Percentiles rank a stretch among this genome's conserved stretches.
Evolutionary conservation across 2,888 invertebrate genomes (phyloP).

Genomic region (Drosophila meridiana): DNA sequence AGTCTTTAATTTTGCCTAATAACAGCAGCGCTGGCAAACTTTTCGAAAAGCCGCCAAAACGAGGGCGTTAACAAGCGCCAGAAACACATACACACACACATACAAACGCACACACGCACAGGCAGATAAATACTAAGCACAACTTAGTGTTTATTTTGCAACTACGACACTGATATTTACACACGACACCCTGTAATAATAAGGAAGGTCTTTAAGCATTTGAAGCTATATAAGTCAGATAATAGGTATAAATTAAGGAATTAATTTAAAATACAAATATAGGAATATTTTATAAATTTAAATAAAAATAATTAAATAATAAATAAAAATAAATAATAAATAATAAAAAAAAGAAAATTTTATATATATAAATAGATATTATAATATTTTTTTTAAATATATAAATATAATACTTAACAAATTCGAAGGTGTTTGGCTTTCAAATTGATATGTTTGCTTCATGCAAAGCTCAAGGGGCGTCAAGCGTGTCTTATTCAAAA

Average conservation of each 20-base stretch:
- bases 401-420: background rate
- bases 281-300: background rate
- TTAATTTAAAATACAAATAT: background rate
- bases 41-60: slow-evolving; percentile 76
- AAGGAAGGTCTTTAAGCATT: background rate
- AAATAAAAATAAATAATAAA: no score
- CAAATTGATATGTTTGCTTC: background rate
- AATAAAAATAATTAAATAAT: no score
- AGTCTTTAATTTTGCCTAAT: slow-evolving; percentile 78
- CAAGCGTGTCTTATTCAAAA: background rate
- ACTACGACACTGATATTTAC: slow-evolving; percentile 55
- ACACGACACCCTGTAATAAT: slow-evolving; percentile 43
- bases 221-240: background rate
- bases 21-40: slow-evolving; percentile 68
- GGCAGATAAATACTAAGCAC: slow-evolving; percentile 30
- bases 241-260: background rate
- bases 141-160: slow-evolving; percentile 71
- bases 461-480: background rate
- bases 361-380: no score
- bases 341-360: no score
- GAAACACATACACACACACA: slow-evolving; percentile 54
- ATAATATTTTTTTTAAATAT: background rate
- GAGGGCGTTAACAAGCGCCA: slow-evolving; percentile 78
- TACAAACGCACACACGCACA: slow-evolving; percentile 31
- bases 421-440: background rate